These are phyloP conservation scores for Rhea americana DNA, from an alignment of 2,113 vertebrate species.

Conservation along the genomic window DNA sequence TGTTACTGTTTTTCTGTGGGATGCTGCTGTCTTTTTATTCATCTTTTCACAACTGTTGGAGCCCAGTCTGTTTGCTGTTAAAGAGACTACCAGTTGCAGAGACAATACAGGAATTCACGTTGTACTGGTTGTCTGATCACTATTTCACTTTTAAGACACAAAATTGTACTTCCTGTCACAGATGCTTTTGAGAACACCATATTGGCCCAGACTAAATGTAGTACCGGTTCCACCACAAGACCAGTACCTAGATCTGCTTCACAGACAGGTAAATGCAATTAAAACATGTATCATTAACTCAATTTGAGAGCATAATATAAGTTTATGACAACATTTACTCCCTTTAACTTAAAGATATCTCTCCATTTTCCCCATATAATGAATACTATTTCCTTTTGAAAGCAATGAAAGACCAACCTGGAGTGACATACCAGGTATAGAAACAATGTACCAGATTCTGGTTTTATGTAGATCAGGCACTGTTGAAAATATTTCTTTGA, in stretches of 20 bases:
- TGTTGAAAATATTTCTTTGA: neutral
- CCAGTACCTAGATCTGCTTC: conserved; percentile 87
- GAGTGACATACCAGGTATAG: neutral
- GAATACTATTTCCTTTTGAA: neutral
- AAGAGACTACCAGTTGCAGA: neutral
- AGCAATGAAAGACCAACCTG: neutral
- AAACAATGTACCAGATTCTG: neutral
- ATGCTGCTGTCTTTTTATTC: conserved; percentile 16
- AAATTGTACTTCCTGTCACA: conserved; percentile 74
- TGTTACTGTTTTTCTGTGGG: neutral
- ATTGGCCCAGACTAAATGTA: conserved; percentile 79
- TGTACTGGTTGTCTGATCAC: conserved; percentile 15
- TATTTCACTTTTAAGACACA: conserved; percentile 32
- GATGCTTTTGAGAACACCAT: conserved; percentile 82
- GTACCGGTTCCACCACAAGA: conserved; percentile 65
- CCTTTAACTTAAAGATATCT: neutral
- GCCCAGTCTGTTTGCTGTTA: neutral
- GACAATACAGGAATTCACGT: neutral
- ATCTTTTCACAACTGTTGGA: neutral
- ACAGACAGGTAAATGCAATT: conserved; percentile 85
- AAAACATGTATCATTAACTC: neutral
- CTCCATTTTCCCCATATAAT: neutral
- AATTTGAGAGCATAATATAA: neutral
- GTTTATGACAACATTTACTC: neutral
- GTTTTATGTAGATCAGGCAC: neutral